Conservation (phyloP, 2,888 invertebrate genomes). For the Cosmopolites sordidus region DNA sequence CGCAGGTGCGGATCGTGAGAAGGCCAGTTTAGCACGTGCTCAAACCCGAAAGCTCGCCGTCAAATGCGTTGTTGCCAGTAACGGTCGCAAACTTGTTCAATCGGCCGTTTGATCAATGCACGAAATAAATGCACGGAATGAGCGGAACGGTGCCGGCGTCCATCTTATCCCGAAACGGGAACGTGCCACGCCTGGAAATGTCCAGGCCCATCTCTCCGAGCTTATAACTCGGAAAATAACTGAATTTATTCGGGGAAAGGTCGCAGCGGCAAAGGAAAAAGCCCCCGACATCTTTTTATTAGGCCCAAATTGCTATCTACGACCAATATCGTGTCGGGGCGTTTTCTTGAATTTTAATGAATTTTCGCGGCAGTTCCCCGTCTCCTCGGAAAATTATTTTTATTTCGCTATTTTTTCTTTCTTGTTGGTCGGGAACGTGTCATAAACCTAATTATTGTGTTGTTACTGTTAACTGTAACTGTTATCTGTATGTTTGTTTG, state of each 20-base stretch:
- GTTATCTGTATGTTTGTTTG: too few species aligned
- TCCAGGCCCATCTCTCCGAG: conserved; percentile 20
- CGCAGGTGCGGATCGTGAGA: too few species aligned
- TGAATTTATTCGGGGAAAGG: conserved; percentile 31
- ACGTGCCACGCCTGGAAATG: conserved; percentile 1
- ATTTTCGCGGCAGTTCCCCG: conserved; percentile 2
- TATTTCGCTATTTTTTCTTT: neutral
- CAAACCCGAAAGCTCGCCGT: too few species aligned
- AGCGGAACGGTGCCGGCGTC: neutral
- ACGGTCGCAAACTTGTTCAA: neutral
- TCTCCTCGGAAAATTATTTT: neutral
- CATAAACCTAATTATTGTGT: neutral
- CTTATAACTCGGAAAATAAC: conserved; percentile 32
- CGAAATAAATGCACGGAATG: neutral
- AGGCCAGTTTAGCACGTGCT: too few species aligned
- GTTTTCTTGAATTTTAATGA: conserved; percentile 12
- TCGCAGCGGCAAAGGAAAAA: conserved; percentile 5
- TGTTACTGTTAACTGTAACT: neutral
- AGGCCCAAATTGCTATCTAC: conserved; percentile 17
- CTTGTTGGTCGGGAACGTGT: neutral
- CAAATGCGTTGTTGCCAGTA: too few species aligned
- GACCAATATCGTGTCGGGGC: conserved; percentile 10
- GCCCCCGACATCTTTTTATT: conserved; percentile 16
- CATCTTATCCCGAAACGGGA: neutral
- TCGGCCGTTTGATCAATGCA: conserved; percentile 1